phyloP scores from a whole-genome alignment of 2,888 invertebrate genomes.

The Acleris cristana region DNA sequence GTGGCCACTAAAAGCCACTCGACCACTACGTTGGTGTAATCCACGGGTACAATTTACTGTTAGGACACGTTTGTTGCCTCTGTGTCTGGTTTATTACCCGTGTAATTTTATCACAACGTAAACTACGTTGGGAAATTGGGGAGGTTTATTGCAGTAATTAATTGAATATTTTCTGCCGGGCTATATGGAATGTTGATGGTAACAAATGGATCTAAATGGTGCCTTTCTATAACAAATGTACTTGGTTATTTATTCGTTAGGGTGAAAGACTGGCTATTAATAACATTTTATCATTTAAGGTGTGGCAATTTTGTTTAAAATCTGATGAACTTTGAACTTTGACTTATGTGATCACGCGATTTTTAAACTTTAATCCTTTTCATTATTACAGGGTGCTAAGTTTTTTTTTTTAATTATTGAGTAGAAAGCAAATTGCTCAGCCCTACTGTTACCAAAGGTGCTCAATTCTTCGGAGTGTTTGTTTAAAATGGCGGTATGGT shows the following conservation, averaged over 20 bases:
- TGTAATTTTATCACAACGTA: conserved; percentile 24
- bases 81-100: conserved; percentile 24
- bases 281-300: no score
- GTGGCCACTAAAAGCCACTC: conserved; percentile 20
- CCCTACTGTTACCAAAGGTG: no score
- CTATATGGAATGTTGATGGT: not conserved
- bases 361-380: no score
- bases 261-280: no score
- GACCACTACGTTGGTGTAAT: conserved; percentile 23
- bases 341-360: no score
- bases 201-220: not conserved
- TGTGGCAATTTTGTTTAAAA: no score
- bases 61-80: conserved; percentile 17
- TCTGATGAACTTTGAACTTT: no score
- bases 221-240: no score
- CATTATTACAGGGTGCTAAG: no score
- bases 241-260: no score
- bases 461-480: not conserved
- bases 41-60: conserved; percentile 32
- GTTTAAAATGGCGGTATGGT: conserved; percentile 9
- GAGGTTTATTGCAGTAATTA: conserved; percentile 7
- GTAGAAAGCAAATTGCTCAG: no score
- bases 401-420: no score
- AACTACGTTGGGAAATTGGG: conserved; percentile 5
- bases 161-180: not conserved